Percentiles rank a stretch among this genome's conserved stretches.
Conservation (phyloP, 2,113 vertebrate genomes). For the Astur gentilis region DNA sequence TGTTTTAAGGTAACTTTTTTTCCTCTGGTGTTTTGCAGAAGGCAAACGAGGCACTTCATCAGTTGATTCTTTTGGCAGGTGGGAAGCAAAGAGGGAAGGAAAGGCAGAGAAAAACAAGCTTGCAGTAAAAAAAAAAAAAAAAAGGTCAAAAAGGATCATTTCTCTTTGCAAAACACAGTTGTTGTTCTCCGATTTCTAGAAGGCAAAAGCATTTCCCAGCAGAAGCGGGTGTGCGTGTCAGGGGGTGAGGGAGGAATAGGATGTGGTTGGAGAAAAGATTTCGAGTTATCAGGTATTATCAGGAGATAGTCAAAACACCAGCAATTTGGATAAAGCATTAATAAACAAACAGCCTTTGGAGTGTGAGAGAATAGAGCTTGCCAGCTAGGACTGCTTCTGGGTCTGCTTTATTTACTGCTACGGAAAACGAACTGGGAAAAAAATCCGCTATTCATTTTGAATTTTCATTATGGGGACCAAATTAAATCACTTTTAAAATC, state of each 20-base stretch:
- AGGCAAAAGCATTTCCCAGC: background rate
- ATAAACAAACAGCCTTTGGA: constrained; percentile 48
- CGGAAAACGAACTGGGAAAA: constrained; percentile 6
- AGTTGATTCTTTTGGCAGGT: constrained; percentile 35
- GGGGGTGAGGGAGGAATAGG: background rate
- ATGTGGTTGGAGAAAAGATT: background rate
- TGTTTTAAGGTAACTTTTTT: constrained; percentile 46
- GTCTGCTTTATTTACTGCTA: constrained; percentile 34
- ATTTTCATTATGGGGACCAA: constrained; percentile 26
- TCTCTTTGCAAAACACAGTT: constrained; percentile 6
- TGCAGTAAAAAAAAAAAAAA: background rate
- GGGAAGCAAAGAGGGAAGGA: background rate
- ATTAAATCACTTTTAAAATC: constrained; percentile 53
- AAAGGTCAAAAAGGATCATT: constrained; percentile 33
- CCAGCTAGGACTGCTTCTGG: constrained; percentile 10
- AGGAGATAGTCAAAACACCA: constrained; percentile 7
- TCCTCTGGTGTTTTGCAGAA: background rate
- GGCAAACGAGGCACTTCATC: background rate
- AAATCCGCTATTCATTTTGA: background rate
- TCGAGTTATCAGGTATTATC: background rate
- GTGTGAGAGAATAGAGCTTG: constrained; percentile 23
- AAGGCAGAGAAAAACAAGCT: constrained; percentile 30
- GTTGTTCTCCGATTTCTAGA: background rate
- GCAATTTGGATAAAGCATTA: constrained; percentile 23
- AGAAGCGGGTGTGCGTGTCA: background rate